Percentiles rank a stretch among this genome's conserved stretches.
Conservation (phyloP, 2,113 vertebrate genomes). For the Chauna torquata region DNA sequence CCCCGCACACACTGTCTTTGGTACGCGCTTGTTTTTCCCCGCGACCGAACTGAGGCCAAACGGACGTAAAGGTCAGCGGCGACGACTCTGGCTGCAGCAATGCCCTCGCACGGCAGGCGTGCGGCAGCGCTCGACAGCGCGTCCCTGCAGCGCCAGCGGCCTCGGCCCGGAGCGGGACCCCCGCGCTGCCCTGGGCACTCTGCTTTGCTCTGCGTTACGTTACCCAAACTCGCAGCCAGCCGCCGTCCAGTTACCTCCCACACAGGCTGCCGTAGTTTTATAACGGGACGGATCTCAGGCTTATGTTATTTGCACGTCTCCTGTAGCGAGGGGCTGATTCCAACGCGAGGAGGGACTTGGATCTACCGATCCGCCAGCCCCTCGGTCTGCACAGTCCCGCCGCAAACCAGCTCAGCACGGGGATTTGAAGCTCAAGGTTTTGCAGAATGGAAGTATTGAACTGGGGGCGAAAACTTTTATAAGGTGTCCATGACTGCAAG, state of each 20-base stretch:
- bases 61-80: neutral
- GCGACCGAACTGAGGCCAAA: slow-evolving; percentile 33
- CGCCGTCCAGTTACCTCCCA: neutral
- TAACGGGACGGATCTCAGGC: neutral
- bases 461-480: neutral
- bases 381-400: neutral
- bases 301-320: neutral
- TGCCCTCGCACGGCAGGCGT: rapidly evolving
- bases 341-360: neutral
- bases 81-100: neutral
- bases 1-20: neutral
- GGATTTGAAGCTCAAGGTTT: neutral
- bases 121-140: no score
- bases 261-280: neutral
- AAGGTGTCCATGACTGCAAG: neutral
- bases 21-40: neutral
- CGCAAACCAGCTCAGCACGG: neutral
- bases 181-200: neutral
- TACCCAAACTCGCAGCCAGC: neutral
- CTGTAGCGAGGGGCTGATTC: neutral
- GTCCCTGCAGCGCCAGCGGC: no score
- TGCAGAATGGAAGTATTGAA: neutral
- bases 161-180: rapidly evolving
- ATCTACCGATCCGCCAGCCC: neutral
- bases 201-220: neutral